These are phyloP conservation scores for Aplidium turbinatum DNA, from an alignment of 23 tunicate genomes.

Conservation along the genomic window DNA sequence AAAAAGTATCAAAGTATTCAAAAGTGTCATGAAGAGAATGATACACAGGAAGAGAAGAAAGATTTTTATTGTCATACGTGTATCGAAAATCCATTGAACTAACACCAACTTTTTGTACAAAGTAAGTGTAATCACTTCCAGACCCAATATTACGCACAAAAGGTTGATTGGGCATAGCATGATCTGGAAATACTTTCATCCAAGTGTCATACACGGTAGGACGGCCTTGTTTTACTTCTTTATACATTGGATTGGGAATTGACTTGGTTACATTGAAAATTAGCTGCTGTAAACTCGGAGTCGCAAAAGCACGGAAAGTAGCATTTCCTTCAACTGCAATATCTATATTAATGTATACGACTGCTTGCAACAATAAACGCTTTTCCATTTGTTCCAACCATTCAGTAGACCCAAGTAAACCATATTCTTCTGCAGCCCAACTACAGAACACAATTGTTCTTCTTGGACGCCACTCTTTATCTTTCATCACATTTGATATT, in stretches of 20 bases:
- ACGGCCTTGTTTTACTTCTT: constrained; percentile 47
- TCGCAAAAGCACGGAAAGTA: constrained; percentile 64
- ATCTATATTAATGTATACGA: constrained; percentile 80
- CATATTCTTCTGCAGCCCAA: constrained; percentile 99
- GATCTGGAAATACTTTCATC: constrained; percentile 47
- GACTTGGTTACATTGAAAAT: constrained; percentile 45
- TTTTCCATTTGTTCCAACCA: constrained; percentile 97
- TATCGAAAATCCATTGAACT: constrained; percentile 76
- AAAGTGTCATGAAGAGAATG: constrained; percentile 88
- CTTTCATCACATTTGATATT: constrained; percentile 46
- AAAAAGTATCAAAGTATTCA: constrained; percentile 65
- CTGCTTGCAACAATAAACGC: constrained; percentile 56
- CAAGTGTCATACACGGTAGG: constrained; percentile 88
- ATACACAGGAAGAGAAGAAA: constrained; percentile 71
- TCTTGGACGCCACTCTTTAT: constrained; percentile 86
- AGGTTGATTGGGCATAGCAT: constrained; percentile 39
- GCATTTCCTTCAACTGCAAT: constrained; percentile 85
- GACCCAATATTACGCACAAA: constrained; percentile 56
- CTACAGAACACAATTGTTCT: constrained; percentile 83
- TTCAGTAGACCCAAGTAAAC: constrained; percentile 87
- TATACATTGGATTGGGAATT: constrained; percentile 57
- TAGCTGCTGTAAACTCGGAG: constrained; percentile 52
- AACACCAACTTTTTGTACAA: constrained; percentile 79
- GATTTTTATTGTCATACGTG: constrained; percentile 27
- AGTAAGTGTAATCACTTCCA: constrained; percentile 82